Evolutionary conservation across 2,797 vertebrate genomes (phyloP).

Genomic region (Dendrocincla fuliginosa): DNA sequence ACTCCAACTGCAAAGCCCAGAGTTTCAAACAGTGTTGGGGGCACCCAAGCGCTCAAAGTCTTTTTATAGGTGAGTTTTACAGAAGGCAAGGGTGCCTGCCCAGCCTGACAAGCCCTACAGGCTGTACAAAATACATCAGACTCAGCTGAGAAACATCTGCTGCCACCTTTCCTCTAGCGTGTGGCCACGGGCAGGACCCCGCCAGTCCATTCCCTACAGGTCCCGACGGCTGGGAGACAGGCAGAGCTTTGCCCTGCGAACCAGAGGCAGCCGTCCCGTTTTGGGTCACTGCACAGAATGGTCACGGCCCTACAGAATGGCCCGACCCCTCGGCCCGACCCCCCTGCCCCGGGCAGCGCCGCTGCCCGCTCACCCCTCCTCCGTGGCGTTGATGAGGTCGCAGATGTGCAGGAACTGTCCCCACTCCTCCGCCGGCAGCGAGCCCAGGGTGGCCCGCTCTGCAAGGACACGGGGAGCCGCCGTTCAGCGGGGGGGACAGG

Average conservation of each 20-base stretch:
- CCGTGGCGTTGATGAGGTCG: conserved; percentile 75
- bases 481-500: neutral
- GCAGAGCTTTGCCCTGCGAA: too few species aligned
- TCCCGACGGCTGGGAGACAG: rapidly evolving
- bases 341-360: too few species aligned
- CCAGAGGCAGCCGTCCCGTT: rapidly evolving
- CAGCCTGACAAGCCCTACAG: neutral
- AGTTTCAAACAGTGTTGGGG: rapidly evolving
- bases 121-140: rapidly evolving
- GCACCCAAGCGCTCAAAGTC: rapidly evolving
- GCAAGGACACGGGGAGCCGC: conserved; percentile 19
- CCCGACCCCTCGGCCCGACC: too few species aligned
- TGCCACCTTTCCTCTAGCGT: rapidly evolving
- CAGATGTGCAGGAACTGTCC: conserved; percentile 82
- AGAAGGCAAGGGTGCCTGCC: neutral
- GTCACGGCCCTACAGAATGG: too few species aligned
- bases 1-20: neutral
- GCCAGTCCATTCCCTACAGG: rapidly evolving
- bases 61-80: neutral
- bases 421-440: conserved; percentile 78
- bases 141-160: rapidly evolving
- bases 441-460: conserved; percentile 76
- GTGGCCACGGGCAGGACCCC: rapidly evolving
- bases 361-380: conserved; percentile 73
- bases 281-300: rapidly evolving